Evolutionary conservation across 2,113 vertebrate species (phyloP).

Genomic region (Microtus richardsoni): DNA sequence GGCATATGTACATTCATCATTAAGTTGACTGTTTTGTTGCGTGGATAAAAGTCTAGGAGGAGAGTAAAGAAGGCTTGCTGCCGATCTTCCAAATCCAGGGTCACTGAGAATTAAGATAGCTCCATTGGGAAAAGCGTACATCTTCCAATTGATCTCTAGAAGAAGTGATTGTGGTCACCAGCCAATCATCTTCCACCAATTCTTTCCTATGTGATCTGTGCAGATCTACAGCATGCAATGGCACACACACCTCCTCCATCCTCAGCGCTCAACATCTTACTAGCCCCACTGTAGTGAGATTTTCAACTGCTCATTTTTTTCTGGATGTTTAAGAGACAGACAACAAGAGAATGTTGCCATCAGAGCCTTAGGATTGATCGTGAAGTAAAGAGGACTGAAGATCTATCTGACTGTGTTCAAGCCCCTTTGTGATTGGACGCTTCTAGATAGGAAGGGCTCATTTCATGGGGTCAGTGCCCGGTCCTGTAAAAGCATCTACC

Average conservation of each 20-base stretch:
- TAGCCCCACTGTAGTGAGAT: neutral
- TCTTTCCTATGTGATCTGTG: neutral
- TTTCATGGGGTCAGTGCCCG: slow-evolving; percentile 53
- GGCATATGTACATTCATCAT: slow-evolving; percentile 3
- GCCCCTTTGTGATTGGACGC: neutral
- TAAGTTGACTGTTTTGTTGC: slow-evolving; percentile 5
- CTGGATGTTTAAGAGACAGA: slow-evolving; percentile 9
- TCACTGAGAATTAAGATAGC: neutral
- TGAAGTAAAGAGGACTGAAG: neutral
- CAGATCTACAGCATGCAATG: neutral
- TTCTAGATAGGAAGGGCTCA: slow-evolving; percentile 48
- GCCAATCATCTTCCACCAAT: neutral
- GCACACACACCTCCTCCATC: neutral
- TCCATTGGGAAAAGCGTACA: too few relatives aligned
- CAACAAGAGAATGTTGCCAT: slow-evolving; percentile 21
- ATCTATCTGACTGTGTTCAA: slow-evolving; percentile 4
- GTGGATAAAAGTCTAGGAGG: neutral
- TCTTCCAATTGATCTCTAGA: neutral
- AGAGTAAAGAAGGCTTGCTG: neutral
- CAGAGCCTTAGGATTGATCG: neutral
- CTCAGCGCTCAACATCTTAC: neutral
- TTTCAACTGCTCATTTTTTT: neutral
- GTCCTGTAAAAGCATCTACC: slow-evolving; percentile 51
- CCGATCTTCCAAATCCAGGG: neutral
- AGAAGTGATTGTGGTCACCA: neutral